phyloP scores from a whole-genome alignment of 2,888 invertebrate genomes.

The Corythucha ciliata region DNA sequence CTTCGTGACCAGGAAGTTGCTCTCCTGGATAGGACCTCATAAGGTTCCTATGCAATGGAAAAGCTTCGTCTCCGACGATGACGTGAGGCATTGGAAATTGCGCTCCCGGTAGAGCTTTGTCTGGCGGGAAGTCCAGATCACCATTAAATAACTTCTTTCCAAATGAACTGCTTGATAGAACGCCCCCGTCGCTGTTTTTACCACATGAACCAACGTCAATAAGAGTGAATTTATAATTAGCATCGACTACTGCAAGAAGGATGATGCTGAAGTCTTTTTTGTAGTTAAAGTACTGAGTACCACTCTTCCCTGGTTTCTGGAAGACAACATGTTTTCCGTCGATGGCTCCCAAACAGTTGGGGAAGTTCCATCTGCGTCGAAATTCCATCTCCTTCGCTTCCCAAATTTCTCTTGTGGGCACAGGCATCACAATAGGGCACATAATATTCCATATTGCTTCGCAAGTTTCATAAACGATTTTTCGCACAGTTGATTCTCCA shows the following conservation, averaged over 20 bases:
- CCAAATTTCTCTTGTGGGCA: conserved; percentile 26
- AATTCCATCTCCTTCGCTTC: conserved; percentile 26
- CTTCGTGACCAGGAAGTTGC: neutral
- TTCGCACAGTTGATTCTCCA: conserved; percentile 37
- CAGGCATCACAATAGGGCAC: conserved; percentile 26
- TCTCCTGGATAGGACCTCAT: conserved; percentile 25
- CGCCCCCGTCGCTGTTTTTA: conserved; percentile 20
- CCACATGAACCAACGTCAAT: neutral
- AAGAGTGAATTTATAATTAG: neutral
- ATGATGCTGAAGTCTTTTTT: neutral
- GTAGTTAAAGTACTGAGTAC: neutral
- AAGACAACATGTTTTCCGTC: conserved; percentile 7
- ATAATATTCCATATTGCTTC: conserved; percentile 36
- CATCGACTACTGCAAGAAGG: neutral
- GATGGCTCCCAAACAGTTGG: neutral
- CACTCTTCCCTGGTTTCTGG: neutral
- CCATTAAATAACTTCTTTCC: conserved; percentile 26
- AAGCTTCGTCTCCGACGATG: conserved; percentile 29
- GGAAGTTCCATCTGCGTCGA: conserved; percentile 9
- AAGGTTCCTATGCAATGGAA: conserved; percentile 21
- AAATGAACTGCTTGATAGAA: too few species aligned
- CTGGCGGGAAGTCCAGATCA: conserved; percentile 30
- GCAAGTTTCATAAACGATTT: conserved; percentile 38
- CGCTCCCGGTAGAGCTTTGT: conserved; percentile 31
- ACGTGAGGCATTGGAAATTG: conserved; percentile 16